These are phyloP conservation scores for Panthera leo DNA, from an alignment of 2,113 vertebrate species.

Conservation along the genomic window DNA sequence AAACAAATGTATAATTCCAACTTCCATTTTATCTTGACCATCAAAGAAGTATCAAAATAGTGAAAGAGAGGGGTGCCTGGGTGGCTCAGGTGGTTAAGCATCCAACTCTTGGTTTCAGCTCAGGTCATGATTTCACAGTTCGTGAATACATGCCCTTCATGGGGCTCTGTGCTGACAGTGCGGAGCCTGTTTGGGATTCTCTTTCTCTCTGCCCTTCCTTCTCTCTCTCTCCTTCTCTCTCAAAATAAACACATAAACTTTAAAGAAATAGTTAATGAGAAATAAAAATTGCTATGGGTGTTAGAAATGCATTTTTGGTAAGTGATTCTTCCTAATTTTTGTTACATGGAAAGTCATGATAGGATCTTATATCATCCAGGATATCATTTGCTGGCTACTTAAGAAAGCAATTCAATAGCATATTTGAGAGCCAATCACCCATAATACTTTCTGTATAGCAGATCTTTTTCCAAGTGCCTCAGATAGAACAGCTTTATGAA, in stretches of 20 bases:
- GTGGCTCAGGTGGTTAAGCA: no score
- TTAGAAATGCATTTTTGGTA: slow-evolving; percentile 22
- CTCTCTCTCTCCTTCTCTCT: no score
- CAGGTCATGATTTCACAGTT: no score
- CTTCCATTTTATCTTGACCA: slow-evolving; percentile 18
- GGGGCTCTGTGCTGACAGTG: no score
- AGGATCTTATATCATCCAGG: neutral
- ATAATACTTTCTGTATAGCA: neutral
- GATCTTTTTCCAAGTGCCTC: neutral
- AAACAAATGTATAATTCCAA: neutral
- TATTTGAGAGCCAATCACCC: neutral
- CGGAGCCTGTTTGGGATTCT: no score
- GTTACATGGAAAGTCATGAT: neutral
- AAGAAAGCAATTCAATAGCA: neutral
- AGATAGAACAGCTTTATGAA: neutral
- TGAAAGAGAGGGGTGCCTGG: neutral
- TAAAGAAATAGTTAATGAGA: neutral
- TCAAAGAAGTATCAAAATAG: slow-evolving; percentile 32
- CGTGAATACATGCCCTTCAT: no score
- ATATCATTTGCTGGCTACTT: neutral
- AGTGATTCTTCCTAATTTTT: slow-evolving; percentile 1
- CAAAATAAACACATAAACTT: neutral
- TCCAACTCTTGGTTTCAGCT: no score
- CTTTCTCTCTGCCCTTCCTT: no score
- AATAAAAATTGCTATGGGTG: neutral